A percentile compares a stretch with the other conserved stretches of the same genome.
Evolutionary conservation across 1,140 invertebrate species (phyloP).

Genomic region (Reticulitermes speratus): DNA sequence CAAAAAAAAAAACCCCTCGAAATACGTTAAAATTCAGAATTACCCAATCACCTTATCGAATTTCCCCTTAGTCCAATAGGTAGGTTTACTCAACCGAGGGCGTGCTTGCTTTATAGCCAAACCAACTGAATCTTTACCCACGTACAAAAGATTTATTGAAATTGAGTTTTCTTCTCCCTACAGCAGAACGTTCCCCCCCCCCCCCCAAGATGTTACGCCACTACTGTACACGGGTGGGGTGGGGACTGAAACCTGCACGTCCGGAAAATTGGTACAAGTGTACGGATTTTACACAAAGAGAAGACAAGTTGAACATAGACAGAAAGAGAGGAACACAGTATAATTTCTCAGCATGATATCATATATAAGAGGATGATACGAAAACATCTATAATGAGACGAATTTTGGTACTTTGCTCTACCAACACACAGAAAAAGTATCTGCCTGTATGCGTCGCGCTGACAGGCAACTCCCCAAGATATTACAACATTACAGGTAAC

Average conservation of each 20-base stretch:
- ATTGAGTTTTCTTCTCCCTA: not conserved
- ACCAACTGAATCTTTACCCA: not conserved
- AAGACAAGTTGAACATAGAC: not conserved
- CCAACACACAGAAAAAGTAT: too few species aligned
- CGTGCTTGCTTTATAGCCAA: not conserved
- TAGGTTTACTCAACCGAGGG: not conserved
- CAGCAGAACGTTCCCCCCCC: not conserved
- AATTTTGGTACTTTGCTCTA: too few species aligned
- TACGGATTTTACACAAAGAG: not conserved
- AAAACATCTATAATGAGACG: too few species aligned
- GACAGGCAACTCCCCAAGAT: too few species aligned
- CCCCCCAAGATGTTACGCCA: not conserved
- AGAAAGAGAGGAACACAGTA: not conserved
- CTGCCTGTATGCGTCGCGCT: too few species aligned
- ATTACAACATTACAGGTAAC: too few species aligned
- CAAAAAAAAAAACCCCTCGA: too few species aligned
- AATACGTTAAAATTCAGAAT: too few species aligned
- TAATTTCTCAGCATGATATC: too few species aligned
- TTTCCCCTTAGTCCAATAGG: too few species aligned
- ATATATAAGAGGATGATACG: too few species aligned
- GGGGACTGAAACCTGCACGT: not conserved
- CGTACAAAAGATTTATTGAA: not conserved
- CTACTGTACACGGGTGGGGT: not conserved
- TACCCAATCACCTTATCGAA: too few species aligned
- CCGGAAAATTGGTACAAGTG: constrained; percentile 4